A percentile compares a stretch with the other conserved stretches of the same genome.
These are phyloP conservation scores for Calliphora vicina DNA, from an alignment of 1,140 invertebrate genomes.

Conservation along the genomic window DNA sequence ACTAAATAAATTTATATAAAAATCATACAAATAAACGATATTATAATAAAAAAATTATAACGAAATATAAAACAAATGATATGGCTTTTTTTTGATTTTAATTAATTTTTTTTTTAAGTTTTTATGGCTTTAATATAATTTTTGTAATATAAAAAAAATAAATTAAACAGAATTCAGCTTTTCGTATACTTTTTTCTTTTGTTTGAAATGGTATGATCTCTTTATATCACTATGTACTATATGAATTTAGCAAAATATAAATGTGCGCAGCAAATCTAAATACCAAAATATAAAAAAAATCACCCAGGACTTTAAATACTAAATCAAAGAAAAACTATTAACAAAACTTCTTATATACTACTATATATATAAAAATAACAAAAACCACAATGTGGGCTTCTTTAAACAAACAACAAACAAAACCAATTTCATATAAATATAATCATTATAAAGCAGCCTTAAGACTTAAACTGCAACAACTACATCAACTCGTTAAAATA, in stretches of 20 bases:
- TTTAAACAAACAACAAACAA: background rate
- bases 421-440: background rate
- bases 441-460: background rate
- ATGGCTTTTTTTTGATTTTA: slow-evolving; percentile 17
- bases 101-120: slow-evolving; percentile 1
- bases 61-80: background rate
- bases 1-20: background rate
- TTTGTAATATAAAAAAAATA: background rate
- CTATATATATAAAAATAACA: background rate
- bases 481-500: background rate
- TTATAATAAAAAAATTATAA: background rate
- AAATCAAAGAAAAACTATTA: background rate
- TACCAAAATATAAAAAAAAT: slow-evolving; percentile 31
- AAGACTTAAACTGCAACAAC: slow-evolving; percentile 4
- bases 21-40: background rate
- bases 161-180: background rate
- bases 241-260: background rate
- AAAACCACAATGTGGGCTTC: background rate
- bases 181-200: background rate
- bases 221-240: background rate
- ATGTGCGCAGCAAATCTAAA: slow-evolving; percentile 39
- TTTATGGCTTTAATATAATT: background rate
- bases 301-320: slow-evolving; percentile 14
- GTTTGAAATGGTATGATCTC: background rate
- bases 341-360: slow-evolving; percentile 13